A percentile compares a stretch with the other conserved stretches of the same genome.
Conservation (phyloP, 2,797 vertebrate species). For the Triplophysa bombifrons region DNA sequence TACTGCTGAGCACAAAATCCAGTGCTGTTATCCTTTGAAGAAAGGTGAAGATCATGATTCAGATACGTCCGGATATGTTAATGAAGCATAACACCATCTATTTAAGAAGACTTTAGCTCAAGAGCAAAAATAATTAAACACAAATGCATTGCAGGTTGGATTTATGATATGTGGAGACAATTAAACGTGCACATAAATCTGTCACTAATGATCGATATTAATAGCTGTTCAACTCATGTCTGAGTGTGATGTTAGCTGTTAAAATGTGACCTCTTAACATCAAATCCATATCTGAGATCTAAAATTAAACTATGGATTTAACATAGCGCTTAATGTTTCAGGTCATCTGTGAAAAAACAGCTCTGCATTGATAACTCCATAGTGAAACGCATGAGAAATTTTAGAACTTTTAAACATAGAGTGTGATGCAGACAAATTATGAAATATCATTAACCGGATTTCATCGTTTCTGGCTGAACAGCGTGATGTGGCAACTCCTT, state of each 20-base stretch:
- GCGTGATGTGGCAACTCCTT: constrained; percentile 23
- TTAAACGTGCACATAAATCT: constrained; percentile 21
- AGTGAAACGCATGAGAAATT: neutral
- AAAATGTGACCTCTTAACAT: constrained; percentile 2
- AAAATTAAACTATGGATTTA: constrained; percentile 34
- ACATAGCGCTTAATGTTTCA: constrained; percentile 1
- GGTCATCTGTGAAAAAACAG: constrained; percentile 1
- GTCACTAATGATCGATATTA: constrained; percentile 24
- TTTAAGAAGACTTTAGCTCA: constrained; percentile 31
- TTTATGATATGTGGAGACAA: constrained; percentile 19
- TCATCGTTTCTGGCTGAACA: constrained; percentile 5
- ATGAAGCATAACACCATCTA: constrained; percentile 5
- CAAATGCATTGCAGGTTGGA: constrained; percentile 10
- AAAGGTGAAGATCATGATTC: neutral
- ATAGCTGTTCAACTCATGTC: neutral
- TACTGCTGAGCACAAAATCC: neutral
- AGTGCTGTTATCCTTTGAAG: constrained; percentile 2
- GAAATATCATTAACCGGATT: constrained; percentile 15
- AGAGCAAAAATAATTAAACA: neutral
- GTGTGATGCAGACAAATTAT: constrained; percentile 13
- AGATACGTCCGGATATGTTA: neutral
- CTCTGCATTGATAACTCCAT: neutral
- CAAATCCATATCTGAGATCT: constrained; percentile 7
- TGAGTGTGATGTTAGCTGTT: neutral
- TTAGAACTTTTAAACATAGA: constrained; percentile 2